Evolutionary conservation across 1,140 invertebrate genomes (phyloP).

Genomic region (Achroia grisella): DNA sequence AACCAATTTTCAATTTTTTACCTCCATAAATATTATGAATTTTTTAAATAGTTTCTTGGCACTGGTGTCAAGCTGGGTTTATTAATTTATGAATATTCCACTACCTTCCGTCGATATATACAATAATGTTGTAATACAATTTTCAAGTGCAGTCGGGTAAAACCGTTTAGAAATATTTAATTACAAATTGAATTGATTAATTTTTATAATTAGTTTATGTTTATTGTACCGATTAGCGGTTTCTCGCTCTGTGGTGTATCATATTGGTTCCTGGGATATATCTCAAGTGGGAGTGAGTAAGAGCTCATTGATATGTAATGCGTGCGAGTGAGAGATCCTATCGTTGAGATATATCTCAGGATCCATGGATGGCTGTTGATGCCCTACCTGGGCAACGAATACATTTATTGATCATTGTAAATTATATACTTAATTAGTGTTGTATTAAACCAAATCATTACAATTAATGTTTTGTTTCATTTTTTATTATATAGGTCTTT

Average conservation of each 20-base stretch:
- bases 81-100: no score
- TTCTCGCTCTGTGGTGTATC: not conserved
- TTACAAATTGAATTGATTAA: conserved; percentile 1
- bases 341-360: not conserved
- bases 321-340: not conserved
- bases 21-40: no score
- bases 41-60: no score
- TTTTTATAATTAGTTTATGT: conserved; percentile 3
- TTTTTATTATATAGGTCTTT: not conserved
- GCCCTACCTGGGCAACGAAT: conserved; percentile 19
- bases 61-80: no score
- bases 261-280: not conserved
- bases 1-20: no score
- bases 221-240: conserved; percentile 4
- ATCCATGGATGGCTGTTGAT: conserved; percentile 8
- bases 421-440: conserved; percentile 72
- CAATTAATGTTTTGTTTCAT: conserved; percentile 37
- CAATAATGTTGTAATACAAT: no score
- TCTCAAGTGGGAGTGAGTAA: not conserved
- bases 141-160: no score
- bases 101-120: no score
- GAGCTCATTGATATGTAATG: not conserved
- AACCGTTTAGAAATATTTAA: no score
- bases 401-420: conserved; percentile 67
- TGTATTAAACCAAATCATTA: conserved; percentile 71